A percentile compares a stretch with the other conserved stretches of the same genome.
phyloP scores from a whole-genome alignment of 2,113 vertebrate species.

The Vulpes ferrilata region DNA sequence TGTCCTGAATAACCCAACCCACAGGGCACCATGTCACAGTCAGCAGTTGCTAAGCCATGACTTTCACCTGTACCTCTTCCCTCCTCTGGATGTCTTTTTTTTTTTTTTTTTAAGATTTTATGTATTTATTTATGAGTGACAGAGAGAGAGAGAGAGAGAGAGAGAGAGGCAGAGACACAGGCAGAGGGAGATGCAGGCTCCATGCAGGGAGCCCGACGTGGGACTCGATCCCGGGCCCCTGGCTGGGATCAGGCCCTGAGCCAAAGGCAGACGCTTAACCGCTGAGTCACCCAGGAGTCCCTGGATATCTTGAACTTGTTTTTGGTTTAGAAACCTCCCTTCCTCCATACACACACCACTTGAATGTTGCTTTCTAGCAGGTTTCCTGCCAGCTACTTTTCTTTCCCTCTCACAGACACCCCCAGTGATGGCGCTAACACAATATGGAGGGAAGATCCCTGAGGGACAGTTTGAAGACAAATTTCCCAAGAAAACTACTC shows the following conservation, averaged over 20 bases:
- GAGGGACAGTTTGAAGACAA: conserved; percentile 7
- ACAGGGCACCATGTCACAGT: fast-evolving
- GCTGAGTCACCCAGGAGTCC: not conserved
- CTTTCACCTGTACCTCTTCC: not conserved
- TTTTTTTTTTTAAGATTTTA: not conserved
- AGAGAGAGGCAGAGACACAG: too few species aligned
- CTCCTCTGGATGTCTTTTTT: not conserved
- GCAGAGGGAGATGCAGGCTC: too few species aligned
- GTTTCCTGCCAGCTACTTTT: not conserved
- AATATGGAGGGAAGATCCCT: not conserved
- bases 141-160: too few species aligned
- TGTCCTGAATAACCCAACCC: not conserved
- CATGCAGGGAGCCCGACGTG: too few species aligned
- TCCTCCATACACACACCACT: not conserved
- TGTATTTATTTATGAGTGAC: too few species aligned
- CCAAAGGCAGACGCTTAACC: too few species aligned
- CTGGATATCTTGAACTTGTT: not conserved
- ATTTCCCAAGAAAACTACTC: not conserved
- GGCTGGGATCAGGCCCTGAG: too few species aligned
- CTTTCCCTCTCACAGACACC: not conserved
- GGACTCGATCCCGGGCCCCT: too few species aligned
- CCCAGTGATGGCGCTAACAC: not conserved
- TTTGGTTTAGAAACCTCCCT: not conserved
- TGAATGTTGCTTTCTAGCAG: not conserved
- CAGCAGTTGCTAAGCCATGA: not conserved